Percentiles rank a stretch among this genome's conserved stretches.
Conservation (phyloP, 2,113 vertebrate genomes). For the Argyrosomus japonicus region DNA sequence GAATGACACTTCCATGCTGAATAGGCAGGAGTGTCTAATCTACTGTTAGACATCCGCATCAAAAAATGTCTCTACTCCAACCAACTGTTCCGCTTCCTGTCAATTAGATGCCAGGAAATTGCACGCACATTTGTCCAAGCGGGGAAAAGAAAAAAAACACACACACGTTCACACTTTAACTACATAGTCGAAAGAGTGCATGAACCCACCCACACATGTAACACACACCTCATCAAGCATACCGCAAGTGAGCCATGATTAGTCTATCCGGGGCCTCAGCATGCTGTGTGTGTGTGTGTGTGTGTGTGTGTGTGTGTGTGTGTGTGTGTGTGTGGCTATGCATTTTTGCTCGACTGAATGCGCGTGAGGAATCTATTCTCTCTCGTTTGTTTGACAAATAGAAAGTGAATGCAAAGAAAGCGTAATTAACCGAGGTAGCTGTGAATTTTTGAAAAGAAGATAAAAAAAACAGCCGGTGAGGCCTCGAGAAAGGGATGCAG, state of each 20-base stretch:
- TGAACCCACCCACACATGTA: constrained; percentile 42
- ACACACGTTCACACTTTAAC: constrained; percentile 17
- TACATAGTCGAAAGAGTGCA: constrained; percentile 20
- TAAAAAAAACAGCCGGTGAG: not conserved
- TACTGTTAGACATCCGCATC: constrained; percentile 66
- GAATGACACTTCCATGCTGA: constrained; percentile 71
- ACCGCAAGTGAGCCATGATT: constrained; percentile 64
- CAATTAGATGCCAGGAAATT: constrained; percentile 75
- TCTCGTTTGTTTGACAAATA: constrained; percentile 67
- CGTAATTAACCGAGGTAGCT: constrained; percentile 51
- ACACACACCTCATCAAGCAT: constrained; percentile 64
- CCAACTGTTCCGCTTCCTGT: constrained; percentile 73
- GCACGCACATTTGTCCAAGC: constrained; percentile 67
- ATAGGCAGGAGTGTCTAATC: constrained; percentile 71
- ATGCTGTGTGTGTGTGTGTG: constrained; percentile 27
- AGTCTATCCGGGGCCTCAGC: constrained; percentile 62
- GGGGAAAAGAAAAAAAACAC: not conserved
- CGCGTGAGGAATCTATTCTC: constrained; percentile 50
- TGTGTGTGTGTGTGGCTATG: too few species aligned
- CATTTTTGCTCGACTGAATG: too few species aligned
- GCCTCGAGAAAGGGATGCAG: constrained; percentile 5
- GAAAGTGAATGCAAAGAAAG: constrained; percentile 50
- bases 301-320: not conserved
- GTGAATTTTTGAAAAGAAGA: constrained; percentile 9
- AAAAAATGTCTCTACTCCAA: constrained; percentile 54